Percentiles rank a stretch among this genome's conserved stretches.
Conservation (phyloP, 2,113 vertebrate species). For the Rhynchopsitta pachyrhyncha region DNA sequence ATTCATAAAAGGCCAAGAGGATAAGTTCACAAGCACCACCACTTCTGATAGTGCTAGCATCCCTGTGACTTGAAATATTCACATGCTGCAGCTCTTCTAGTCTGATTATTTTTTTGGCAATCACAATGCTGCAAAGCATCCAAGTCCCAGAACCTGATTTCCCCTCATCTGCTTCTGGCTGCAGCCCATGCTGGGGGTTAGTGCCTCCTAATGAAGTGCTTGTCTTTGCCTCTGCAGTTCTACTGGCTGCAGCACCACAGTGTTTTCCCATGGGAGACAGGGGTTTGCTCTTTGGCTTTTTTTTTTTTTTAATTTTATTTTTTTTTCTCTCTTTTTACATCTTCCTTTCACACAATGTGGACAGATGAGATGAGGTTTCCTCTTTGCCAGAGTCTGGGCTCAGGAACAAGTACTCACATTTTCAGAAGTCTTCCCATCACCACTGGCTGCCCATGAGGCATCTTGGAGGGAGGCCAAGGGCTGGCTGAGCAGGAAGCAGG, state of each 20-base stretch:
- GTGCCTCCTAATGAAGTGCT: not conserved
- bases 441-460: not conserved
- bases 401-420: not conserved
- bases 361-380: not conserved
- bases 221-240: not conserved
- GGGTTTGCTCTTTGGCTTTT: not conserved
- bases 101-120: not conserved
- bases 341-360: not conserved
- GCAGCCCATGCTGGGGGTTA: not conserved
- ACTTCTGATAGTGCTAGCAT: not conserved
- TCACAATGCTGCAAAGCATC: not conserved
- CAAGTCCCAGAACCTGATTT: not conserved
- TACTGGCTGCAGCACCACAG: not conserved
- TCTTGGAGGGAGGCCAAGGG: not conserved
- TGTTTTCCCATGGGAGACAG: not conserved
- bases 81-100: not conserved
- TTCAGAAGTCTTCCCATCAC: rapidly evolving
- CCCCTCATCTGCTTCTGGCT: not conserved
- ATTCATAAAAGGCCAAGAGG: not conserved
- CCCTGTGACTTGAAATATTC: not conserved
- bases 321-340: not conserved
- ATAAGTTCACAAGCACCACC: not conserved
- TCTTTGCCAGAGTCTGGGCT: not conserved
- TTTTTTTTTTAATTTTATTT: not conserved
- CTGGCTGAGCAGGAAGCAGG: not conserved